A percentile compares a stretch with the other conserved stretches of the same genome.
Conservation (phyloP, 2,797 vertebrate species). For the Australoheros facetus region DNA sequence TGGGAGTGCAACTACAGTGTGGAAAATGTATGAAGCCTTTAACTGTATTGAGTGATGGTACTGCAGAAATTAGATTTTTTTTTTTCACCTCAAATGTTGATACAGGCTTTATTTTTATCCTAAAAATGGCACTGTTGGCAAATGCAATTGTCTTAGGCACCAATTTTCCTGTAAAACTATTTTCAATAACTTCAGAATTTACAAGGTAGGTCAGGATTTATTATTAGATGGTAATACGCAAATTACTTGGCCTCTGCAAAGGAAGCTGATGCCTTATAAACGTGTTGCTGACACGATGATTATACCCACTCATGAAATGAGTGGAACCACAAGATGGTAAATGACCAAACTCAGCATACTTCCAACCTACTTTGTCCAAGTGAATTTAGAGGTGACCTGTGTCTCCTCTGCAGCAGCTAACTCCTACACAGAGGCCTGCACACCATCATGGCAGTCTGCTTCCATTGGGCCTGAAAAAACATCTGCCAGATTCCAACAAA, state of each 20-base stretch:
- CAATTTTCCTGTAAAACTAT: not conserved
- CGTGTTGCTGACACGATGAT: not conserved
- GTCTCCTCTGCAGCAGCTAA: conserved; percentile 79
- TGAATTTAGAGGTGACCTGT: conserved; percentile 8
- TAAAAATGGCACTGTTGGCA: not conserved
- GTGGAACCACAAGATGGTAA: too few species aligned
- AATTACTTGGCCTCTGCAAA: not conserved
- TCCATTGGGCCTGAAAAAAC: conserved; percentile 81
- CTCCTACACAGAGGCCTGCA: conserved; percentile 87
- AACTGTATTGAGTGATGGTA: too few species aligned
- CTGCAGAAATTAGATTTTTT: not conserved
- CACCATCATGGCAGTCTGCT: conserved; percentile 80
- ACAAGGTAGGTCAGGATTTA: not conserved
- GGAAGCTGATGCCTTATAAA: not conserved
- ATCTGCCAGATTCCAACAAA: conserved; percentile 75
- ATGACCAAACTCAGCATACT: too few species aligned
- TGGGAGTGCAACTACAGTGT: not conserved
- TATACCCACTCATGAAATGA: not conserved
- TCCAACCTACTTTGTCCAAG: too few species aligned
- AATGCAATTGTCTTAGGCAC: not conserved
- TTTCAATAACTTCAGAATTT: not conserved
- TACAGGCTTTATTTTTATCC: not conserved
- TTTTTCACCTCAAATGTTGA: not conserved
- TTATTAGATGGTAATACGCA: not conserved
- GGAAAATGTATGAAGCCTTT: not conserved